Conservation (phyloP, 2,797 vertebrate genomes). For the Pristis pectinata region DNA sequence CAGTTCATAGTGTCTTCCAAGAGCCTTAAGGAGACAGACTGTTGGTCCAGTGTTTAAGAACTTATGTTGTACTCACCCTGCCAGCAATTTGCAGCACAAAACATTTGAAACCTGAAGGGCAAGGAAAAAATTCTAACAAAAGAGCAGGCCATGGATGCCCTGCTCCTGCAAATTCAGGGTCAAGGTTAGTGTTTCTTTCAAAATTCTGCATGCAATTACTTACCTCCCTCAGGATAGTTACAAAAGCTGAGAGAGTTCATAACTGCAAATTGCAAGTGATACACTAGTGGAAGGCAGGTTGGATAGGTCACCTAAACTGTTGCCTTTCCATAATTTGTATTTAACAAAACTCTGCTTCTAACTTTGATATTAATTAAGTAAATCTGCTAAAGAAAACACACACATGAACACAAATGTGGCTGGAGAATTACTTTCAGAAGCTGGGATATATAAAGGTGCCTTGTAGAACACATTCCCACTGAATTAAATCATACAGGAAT, state of each 20-base stretch:
- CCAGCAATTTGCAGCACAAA: neutral
- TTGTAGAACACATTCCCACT: neutral
- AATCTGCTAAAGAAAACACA: neutral
- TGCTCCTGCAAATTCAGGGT: neutral
- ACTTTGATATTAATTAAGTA: neutral
- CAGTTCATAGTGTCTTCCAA: neutral
- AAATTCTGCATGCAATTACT: neutral
- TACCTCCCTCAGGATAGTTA: neutral
- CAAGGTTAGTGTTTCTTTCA: neutral
- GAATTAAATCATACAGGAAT: neutral
- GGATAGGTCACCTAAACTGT: neutral
- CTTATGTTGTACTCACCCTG: neutral
- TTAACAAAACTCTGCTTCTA: neutral
- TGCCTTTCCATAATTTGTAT: neutral
- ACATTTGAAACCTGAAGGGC: neutral
- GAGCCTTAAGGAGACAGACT: neutral
- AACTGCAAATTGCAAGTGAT: neutral
- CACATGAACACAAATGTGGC: neutral
- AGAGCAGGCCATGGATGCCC: neutral
- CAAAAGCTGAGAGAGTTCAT: neutral
- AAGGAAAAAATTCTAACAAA: neutral
- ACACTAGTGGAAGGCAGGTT: neutral
- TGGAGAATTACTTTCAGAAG: neutral
- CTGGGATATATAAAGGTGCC: neutral
- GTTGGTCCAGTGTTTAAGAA: neutral